These are phyloP conservation scores for Dicyrtomina minuta DNA, from an alignment of 2,888 invertebrate species.

Conservation along the genomic window DNA sequence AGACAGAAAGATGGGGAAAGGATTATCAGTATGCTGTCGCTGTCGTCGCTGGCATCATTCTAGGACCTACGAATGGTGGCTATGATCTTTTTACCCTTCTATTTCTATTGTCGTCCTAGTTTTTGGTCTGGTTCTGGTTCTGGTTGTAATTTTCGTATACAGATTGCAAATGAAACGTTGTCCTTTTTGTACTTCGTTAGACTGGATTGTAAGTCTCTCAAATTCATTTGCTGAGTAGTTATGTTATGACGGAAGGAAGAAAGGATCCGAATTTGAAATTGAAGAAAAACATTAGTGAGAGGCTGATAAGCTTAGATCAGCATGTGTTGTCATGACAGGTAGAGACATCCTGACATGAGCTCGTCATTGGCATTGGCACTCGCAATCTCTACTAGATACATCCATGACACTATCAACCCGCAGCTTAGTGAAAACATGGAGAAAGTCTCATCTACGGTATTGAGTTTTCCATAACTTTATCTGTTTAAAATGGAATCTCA, in stretches of 20 bases:
- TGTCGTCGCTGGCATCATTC: no score
- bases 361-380: no score
- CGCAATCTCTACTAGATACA: no score
- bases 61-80: no score
- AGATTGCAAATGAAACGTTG: not conserved
- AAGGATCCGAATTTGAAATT: not conserved
- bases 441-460: not conserved
- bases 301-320: constrained; percentile 24
- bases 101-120: no score
- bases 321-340: constrained; percentile 13
- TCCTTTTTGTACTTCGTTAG: not conserved
- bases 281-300: not conserved
- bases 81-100: no score
- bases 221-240: no score
- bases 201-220: not conserved
- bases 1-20: no score
- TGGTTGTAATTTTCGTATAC: no score
- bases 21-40: no score
- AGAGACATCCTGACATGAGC: constrained; percentile 4
- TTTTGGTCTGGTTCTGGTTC: not conserved
- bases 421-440: not conserved
- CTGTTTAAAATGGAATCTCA: no score
- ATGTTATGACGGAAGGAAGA: not conserved
- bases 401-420: not conserved
- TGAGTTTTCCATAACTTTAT: not conserved